Base-by-base conservation (phyloP, 2,888 invertebrate species). In the Diaperis boleti region DNA sequence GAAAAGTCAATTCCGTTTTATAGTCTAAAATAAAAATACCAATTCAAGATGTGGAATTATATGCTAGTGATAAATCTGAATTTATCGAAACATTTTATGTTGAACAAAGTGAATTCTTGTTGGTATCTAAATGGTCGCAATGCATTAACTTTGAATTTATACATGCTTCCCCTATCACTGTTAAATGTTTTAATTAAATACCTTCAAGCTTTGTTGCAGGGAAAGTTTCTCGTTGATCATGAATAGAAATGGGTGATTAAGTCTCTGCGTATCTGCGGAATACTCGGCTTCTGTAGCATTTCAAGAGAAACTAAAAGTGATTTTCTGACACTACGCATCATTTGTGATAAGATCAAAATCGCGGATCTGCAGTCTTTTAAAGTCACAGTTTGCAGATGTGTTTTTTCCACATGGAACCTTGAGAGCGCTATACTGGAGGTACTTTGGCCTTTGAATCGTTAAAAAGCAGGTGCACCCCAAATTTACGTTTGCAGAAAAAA, bases 161-260 rank as follows among this genome's bases (percentile, higher is more conserved):
- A 35, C 33, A 33, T 31, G 49, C 31, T 54, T 42, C 33, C 41
- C 55, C 31, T 42, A 44, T 55, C 44, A 44, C 22, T 33, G 44
- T 55, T 55, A 44, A 44, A 55, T 42, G 55, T 42, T 44, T 55
- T 55, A 55, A 55, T 55, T 55, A 52, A 52, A 52, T 37, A 37
- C 18, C 15, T 17, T 10, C 18, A 20, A 29, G 29, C 10, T 41
- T 39, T 26, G 54, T 13, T 10, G 26, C 14, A 26, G 41, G 54
- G 54, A 33, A 55, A 42, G 55, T 42, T 29, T 18, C 47, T 33
- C 10, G 41, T 29, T 42, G 44, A 13, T 44, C 42, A 37, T 47
- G 57, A 35, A 57, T 57, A 57, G 57, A 47, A 57, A 57, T 57
- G 26, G 47, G 13, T 13, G 47, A 45, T 57, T 57, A 57, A 57